phyloP scores from a whole-genome alignment of 1,140 invertebrate species.

The Drosophila hydei region DNA sequence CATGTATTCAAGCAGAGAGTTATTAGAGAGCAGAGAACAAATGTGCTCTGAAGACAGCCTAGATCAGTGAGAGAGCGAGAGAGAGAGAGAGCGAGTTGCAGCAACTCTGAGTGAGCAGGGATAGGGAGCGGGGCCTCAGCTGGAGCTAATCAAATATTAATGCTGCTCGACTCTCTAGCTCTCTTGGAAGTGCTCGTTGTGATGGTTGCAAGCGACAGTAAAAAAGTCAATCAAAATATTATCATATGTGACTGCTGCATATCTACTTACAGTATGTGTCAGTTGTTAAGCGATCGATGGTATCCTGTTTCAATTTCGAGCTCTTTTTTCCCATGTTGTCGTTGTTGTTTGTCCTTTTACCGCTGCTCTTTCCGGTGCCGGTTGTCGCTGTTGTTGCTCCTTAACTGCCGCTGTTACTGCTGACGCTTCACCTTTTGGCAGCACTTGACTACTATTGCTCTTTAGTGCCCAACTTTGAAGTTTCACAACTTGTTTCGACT shows the following conservation, averaged over 20 bases:
- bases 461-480: conserved; percentile 65
- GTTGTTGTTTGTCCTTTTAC: conserved; percentile 25
- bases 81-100: too few relatives aligned
- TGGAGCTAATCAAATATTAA: neutral
- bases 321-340: conserved; percentile 93
- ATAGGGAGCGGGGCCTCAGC: too few relatives aligned
- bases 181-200: conserved; percentile 11
- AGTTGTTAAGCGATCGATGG: conserved; percentile 93
- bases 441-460: conserved; percentile 71
- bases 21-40: too few relatives aligned
- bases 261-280: conserved; percentile 95
- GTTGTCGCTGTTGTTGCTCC: conserved; percentile 13
- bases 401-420: conserved; percentile 5
- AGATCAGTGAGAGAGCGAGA: too few relatives aligned
- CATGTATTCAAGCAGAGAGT: too few relatives aligned
- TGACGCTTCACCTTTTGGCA: conserved; percentile 33
- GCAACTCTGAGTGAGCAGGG: too few relatives aligned
- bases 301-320: conserved; percentile 96
- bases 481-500: conserved; percentile 42
- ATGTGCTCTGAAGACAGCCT: too few relatives aligned
- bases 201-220: conserved; percentile 38
- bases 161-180: too few relatives aligned
- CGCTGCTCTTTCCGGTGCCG: conserved; percentile 9
- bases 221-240: conserved; percentile 52
- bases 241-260: conserved; percentile 23